A percentile compares a stretch with the other conserved stretches of the same genome.
Conservation (phyloP, 1,140 invertebrate species). For the Macrotrachela quadricornifera region DNA sequence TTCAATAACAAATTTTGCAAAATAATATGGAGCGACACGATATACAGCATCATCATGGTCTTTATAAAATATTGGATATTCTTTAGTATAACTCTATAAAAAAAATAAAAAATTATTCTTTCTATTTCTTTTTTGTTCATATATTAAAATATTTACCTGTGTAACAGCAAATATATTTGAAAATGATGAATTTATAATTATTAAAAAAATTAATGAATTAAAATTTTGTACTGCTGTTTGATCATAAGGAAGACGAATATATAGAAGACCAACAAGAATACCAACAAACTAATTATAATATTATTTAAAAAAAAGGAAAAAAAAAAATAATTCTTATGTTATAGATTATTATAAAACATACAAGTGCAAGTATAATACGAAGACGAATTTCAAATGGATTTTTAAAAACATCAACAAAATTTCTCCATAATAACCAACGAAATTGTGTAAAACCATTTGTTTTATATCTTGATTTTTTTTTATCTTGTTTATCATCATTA, state of each 20-base stretch:
- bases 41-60: neutral
- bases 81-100: conserved; percentile 21
- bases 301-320: too few relatives aligned
- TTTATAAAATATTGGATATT: conserved; percentile 11
- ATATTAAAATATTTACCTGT: too few relatives aligned
- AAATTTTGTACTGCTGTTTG: conserved; percentile 81
- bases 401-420: conserved; percentile 60
- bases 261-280: conserved; percentile 61
- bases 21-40: conserved; percentile 45
- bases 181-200: conserved; percentile 57
- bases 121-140: too few relatives aligned
- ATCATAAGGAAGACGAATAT: conserved; percentile 55
- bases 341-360: conserved; percentile 33
- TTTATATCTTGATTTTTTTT: conserved; percentile 40
- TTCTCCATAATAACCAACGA: conserved; percentile 62
- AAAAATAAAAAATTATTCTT: conserved; percentile 50
- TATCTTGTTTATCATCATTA: neutral
- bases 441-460: conserved; percentile 70
- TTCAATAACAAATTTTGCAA: conserved; percentile 48
- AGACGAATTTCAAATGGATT: conserved; percentile 73
- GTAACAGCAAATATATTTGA: conserved; percentile 23
- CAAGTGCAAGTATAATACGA: conserved; percentile 60
- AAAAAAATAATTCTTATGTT: too few relatives aligned
- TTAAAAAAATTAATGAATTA: conserved; percentile 77
- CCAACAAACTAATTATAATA: conserved; percentile 53